phyloP scores from a whole-genome alignment of 2,888 invertebrate genomes.

The Eurytoma adleriae region DNA sequence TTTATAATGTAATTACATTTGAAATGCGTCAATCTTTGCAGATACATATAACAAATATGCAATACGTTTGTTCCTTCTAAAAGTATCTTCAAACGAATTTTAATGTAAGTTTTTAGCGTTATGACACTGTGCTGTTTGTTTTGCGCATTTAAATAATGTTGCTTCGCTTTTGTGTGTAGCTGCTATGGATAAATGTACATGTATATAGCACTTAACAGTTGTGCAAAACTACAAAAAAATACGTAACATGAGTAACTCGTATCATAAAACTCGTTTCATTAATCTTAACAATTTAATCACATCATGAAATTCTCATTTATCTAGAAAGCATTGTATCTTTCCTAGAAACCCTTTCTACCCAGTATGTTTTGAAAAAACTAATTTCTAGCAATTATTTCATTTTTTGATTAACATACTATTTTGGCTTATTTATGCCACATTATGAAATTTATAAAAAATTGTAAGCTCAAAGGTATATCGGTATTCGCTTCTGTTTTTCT shows the following conservation, averaged over 20 bases:
- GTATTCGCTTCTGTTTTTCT: constrained; percentile 58
- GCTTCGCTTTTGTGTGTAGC: constrained; percentile 58
- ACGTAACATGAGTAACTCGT: constrained; percentile 43
- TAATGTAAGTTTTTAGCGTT: constrained; percentile 54
- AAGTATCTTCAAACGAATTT: constrained; percentile 50
- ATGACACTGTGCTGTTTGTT: constrained; percentile 53
- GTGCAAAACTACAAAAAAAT: constrained; percentile 34
- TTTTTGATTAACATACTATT: constrained; percentile 21
- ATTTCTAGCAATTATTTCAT: constrained; percentile 22
- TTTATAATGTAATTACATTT: constrained; percentile 45
- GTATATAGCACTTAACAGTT: constrained; percentile 50
- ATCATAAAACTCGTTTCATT: constrained; percentile 33
- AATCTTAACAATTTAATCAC: constrained; percentile 27
- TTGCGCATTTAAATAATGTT: constrained; percentile 49
- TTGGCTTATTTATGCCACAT: constrained; percentile 22
- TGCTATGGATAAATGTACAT: constrained; percentile 53
- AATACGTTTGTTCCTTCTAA: constrained; percentile 57
- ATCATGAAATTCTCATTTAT: constrained; percentile 36
- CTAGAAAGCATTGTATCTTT: constrained; percentile 31
- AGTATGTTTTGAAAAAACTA: constrained; percentile 23
- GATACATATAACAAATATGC: constrained; percentile 54
- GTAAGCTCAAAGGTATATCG: constrained; percentile 16
- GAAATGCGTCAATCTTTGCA: constrained; percentile 53
- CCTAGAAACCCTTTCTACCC: background rate
- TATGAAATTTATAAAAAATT: too few species aligned